These are phyloP conservation scores for Diphyllodes magnificus DNA, from an alignment of 2,113 vertebrate species.

Conservation along the genomic window DNA sequence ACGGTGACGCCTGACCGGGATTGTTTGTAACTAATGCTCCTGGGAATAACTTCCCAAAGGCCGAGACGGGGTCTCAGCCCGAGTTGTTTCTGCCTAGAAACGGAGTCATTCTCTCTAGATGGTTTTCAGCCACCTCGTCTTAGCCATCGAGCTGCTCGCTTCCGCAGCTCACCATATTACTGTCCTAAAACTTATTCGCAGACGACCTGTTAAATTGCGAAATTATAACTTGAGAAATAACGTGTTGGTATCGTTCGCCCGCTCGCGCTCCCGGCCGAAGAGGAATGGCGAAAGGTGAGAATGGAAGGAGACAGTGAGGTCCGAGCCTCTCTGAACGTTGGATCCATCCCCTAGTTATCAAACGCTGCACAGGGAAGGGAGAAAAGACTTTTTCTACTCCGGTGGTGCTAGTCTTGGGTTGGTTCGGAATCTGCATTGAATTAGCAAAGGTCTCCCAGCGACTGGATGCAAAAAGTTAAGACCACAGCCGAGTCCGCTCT, in stretches of 20 bases:
- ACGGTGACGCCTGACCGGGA: neutral
- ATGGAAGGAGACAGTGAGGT: neutral
- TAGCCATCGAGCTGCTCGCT: neutral
- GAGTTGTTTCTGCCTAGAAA: neutral
- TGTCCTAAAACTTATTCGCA: neutral
- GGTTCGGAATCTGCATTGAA: neutral
- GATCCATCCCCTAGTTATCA: neutral
- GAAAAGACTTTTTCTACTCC: neutral
- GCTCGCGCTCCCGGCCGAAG: neutral
- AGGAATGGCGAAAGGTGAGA: neutral
- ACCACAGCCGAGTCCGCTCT: neutral
- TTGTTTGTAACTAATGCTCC: neutral
- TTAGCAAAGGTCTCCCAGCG: neutral
- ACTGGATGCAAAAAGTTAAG: neutral
- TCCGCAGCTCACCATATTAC: neutral
- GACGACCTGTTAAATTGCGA: neutral
- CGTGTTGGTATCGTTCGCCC: neutral
- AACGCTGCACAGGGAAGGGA: neutral
- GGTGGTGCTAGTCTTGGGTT: neutral
- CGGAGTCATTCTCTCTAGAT: neutral
- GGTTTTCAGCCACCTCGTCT: neutral
- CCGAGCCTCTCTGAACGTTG: neutral
- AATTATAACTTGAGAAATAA: neutral
- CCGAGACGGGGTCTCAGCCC: neutral
- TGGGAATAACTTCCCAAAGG: neutral